Base-by-base conservation (phyloP, 2,888 invertebrate genomes). In the Mycalesis mineus region DNA sequence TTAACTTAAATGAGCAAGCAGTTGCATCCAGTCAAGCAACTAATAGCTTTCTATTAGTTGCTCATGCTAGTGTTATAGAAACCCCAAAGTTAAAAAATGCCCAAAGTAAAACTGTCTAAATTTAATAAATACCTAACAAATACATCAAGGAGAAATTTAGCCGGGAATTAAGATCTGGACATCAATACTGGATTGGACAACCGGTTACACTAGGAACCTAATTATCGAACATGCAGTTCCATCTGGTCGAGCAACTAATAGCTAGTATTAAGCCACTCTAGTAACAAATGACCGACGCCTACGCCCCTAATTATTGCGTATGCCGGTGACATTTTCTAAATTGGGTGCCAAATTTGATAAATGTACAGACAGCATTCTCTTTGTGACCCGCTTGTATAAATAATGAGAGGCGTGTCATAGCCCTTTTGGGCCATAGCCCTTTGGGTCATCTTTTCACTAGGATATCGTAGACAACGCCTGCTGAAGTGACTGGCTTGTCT, bases 331-430 rank as follows among this genome's bases (percentile, higher is more conserved):
- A 52, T 33, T 42, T 42, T 42, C 52, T 42, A 52, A 52, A 52
- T 52, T 52, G 52, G 52, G 52, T 52, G 52, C 42, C 52, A 52
- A 52, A 52, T 52, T 52, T 52, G 52, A 52, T 52, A 52, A 52
- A 52, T 52, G 33, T 52, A 42, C 52, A 42, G 52, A 17, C 41
- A 42, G 33, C 52, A 52, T 42, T 41, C 52, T 52, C 52, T 52
- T 52, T 52, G 52, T 42, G 41, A 42, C 31, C 40, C 40, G 40
- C n/a, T 14, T 52, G n/a, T 41, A 52, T 52, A 52, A 50, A 50
- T 50, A 39, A 52, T 52, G 41, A 52, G 33, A 17, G 33, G 31
- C 33, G 33, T 52, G 51, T 52, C 51, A 52, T 52, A 41, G 33
- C 11, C 7, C 41, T 42, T 40, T 15, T n/a, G 41, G 51, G 41